A percentile compares a stretch with the other conserved stretches of the same genome.
Evolutionary conservation across 2,113 vertebrate genomes (phyloP).

Genomic region (Albula goreensis): DNA sequence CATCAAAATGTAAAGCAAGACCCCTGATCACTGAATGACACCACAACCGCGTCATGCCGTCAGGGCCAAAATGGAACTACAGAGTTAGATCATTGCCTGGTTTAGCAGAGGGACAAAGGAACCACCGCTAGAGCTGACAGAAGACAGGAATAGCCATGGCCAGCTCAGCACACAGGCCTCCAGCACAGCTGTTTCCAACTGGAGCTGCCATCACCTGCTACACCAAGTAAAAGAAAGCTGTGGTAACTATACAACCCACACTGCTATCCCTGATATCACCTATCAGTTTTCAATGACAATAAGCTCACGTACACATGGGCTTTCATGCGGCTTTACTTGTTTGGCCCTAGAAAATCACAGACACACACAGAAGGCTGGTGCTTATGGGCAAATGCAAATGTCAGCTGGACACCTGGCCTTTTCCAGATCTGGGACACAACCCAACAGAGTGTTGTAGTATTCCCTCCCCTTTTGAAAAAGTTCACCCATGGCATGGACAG

Average conservation of each 20-base stretch:
- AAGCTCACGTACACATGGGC: too few species aligned
- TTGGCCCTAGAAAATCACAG: too few species aligned
- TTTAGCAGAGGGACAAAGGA: slow-evolving; percentile 32
- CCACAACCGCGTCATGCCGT: slow-evolving; percentile 19
- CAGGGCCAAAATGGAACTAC: slow-evolving; percentile 20
- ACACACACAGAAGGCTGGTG: too few species aligned
- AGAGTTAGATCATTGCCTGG: slow-evolving; percentile 32
- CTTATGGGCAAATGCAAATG: background rate
- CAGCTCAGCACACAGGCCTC: slow-evolving; percentile 33
- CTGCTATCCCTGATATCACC: too few species aligned
- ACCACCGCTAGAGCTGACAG: background rate
- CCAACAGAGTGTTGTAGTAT: background rate
- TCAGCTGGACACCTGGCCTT: background rate
- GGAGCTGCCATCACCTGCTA: background rate
- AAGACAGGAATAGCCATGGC: slow-evolving; percentile 29
- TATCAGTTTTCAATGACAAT: too few species aligned
- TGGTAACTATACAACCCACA: too few species aligned
- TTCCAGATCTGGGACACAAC: background rate
- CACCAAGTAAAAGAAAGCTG: slow-evolving; percentile 16
- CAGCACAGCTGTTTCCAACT: slow-evolving; percentile 25
- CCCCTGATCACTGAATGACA: too few species aligned
- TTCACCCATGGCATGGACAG: background rate
- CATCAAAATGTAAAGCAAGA: too few species aligned
- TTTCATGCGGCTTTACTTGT: too few species aligned
- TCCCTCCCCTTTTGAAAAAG: background rate